Conservation (phyloP, 2,113 vertebrate species). For the Ailuropoda melanoleuca region DNA sequence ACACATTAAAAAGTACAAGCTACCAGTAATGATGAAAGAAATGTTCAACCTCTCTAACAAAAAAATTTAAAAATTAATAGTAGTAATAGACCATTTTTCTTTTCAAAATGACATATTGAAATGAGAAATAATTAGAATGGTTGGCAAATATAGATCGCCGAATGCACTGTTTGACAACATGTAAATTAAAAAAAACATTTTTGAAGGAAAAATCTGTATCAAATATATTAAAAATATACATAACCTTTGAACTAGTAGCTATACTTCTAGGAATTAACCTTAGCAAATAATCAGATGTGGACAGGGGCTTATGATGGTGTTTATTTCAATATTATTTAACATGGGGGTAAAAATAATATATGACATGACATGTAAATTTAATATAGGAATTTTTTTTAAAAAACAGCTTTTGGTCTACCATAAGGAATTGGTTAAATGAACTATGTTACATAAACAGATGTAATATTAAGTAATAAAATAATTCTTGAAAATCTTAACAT, state of each 20-base stretch:
- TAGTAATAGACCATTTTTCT: not conserved
- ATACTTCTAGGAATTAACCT: not conserved
- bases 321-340: not conserved
- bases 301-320: not conserved
- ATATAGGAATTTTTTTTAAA: not conserved
- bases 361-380: not conserved
- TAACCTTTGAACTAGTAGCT: not conserved
- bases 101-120: not conserved
- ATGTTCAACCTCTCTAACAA: not conserved
- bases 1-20: not conserved
- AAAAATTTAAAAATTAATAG: not conserved
- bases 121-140: not conserved
- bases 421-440: not conserved
- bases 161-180: not conserved
- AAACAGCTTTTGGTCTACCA: not conserved
- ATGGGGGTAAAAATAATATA: not conserved
- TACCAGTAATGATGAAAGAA: not conserved
- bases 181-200: conserved; percentile 2
- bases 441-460: not conserved
- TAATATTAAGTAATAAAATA: not conserved
- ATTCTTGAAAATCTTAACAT: not conserved
- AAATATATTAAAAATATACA: not conserved
- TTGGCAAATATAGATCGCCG: not conserved
- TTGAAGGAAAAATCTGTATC: not conserved
- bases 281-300: not conserved